Evolutionary conservation across 2,888 invertebrate species (phyloP), one percentile per base, ranked within the genome.

Genomic region (Standfussiana lucernea): DNA sequence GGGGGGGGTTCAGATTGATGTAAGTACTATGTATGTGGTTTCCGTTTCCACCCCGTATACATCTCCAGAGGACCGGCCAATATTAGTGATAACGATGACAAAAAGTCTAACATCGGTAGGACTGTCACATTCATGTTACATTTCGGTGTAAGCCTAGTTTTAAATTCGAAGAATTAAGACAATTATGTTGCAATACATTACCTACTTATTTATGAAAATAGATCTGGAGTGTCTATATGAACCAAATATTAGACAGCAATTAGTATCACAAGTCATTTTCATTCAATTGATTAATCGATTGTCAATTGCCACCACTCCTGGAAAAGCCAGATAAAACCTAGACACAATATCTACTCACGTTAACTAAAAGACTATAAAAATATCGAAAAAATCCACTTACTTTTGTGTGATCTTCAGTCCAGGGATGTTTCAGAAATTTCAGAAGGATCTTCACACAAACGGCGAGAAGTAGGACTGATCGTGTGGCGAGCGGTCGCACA

Each of bases 371-470:
- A 1, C 10, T n/a, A 56, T 32, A 21, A 42, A n/a, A 42, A 32
- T 45, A 13, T 67, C 1, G 5, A 56, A 35, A 6, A 76, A 71
- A 59, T 45, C 15, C 37, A 86, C 86, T 86, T 84, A 86, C 86
- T 86, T 86, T 84, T 86, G 79, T 78, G 78, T 85, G 81, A 72
- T 86, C 40, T 76, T 79, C 77, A 76, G 32, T 65, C 4, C 40
- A 15, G 32, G 24, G 28, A 64, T 81, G 37, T 45, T 72, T 81
- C 73, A 66, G 45, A 73, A 75, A 45, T 70, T 37, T 82, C 74
- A 70, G 40, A 72, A 75, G 40, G 74, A 72, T 80, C 67, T 59
- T 79, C 82, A 89, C 91, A 92, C 89, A 91, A 92, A 90, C 85
- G 87, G 90, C 90, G 89, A 92, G 90, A 90, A 40, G 1, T 64